Evolutionary conservation across 2,797 vertebrate species (phyloP), one percentile per base, ranked within the genome.

Genomic region (Coregonus suidteri): DNA sequence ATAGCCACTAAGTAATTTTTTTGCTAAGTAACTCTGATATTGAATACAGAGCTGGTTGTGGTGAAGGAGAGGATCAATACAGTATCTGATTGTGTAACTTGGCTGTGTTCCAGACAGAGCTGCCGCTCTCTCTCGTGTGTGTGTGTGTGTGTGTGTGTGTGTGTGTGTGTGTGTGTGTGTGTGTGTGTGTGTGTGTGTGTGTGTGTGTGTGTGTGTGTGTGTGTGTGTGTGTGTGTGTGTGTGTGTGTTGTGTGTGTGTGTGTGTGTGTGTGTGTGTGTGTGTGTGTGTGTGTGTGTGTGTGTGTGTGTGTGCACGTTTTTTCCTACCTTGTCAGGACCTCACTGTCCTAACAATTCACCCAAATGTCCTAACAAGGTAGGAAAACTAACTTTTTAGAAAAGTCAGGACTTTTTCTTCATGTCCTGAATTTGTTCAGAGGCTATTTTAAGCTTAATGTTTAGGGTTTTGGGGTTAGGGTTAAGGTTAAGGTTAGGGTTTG

Each of bases 31-130:
- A 70, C 74, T 18, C 68, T 67, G 18, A 4, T 67, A 34, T 74
- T 83, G 76, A 74, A 68, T 65, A 0, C 66, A 34, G 34, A 77
- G 71, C 34, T 5, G 20, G 54, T 59, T 73, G n/a, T 34, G 15
- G 18, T 15, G 72, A 20, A 70, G 41, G n/a, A 47, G 9, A 47
- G 41, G 9, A 47, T 47, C 41, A 47, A 11, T 62, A 62, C n/a
- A 67, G 30, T 76, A 30, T 7, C 64, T 54, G 51, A 77, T 16
- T 71, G 73, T 81, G 53, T 59, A 41, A 59, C 79, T 7, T 80
- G 74, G 81, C 78, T 30, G 53, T 4, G 66, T 62, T 81, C 79
- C 83, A 87, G 81, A 25, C 41, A 47, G 34, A 6, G 71, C 71
- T 69, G 64, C 83, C 77, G 35, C 67, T 78, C 41, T 80, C 82